Conservation (phyloP, 2,797 vertebrate species). For the Lithobates sylvaticus region DNA sequence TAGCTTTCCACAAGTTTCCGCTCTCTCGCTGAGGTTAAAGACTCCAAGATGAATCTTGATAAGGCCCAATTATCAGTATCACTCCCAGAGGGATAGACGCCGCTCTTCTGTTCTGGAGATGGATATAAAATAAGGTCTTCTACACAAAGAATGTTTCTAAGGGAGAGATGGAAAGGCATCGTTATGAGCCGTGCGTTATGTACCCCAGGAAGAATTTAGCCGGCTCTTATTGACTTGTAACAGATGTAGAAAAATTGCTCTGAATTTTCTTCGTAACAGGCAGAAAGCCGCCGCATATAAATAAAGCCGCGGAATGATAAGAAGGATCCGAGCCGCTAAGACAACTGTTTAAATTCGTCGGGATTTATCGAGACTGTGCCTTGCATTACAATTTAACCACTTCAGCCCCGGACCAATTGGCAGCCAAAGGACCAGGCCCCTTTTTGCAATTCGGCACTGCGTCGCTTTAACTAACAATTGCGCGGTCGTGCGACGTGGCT, state of each 20-base stretch:
- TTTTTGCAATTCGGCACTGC: too few species aligned
- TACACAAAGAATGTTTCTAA: conserved; percentile 3
- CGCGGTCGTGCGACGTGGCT: too few species aligned
- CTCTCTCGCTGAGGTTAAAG: conserved; percentile 46
- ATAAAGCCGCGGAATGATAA: not conserved
- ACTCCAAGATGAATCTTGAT: conserved; percentile 55
- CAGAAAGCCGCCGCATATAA: not conserved
- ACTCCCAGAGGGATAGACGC: conserved; percentile 24
- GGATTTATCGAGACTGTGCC: too few species aligned
- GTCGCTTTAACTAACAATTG: too few species aligned
- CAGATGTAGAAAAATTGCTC: conserved; percentile 24
- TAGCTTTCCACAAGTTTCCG: conserved; percentile 18
- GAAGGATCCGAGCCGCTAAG: not conserved
- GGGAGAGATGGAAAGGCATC: not conserved
- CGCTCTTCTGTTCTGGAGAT: not conserved
- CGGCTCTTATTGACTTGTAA: conserved; percentile 16
- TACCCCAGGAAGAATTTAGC: conserved; percentile 8
- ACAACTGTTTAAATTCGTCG: too few species aligned
- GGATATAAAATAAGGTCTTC: not conserved
- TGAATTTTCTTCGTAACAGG: conserved; percentile 29
- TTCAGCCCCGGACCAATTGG: too few species aligned
- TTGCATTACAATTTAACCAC: too few species aligned
- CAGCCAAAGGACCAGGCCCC: too few species aligned
- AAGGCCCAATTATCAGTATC: conserved; percentile 48
- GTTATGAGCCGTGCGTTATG: conserved; percentile 24